phyloP scores from a whole-genome alignment of 30 jellyfish, hydroid and myxozoan species.

The Turritopsis dohrnii region DNA sequence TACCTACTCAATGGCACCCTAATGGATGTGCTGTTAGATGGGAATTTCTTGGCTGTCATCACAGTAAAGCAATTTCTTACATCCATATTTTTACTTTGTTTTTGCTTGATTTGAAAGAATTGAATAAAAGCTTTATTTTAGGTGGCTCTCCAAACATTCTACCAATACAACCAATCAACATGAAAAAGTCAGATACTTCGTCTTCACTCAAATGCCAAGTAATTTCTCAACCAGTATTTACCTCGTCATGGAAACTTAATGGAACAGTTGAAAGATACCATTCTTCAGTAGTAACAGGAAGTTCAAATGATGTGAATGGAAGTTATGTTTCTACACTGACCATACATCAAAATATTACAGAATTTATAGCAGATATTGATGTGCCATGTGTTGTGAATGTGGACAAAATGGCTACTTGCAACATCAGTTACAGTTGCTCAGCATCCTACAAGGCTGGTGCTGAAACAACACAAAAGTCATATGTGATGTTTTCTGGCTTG shows the following conservation, averaged over 20 bases:
- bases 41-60: slow-evolving; percentile 10
- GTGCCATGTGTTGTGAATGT: not conserved
- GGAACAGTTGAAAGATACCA: not conserved
- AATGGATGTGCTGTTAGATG: not conserved
- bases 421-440: not conserved
- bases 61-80: not conserved
- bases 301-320: not conserved
- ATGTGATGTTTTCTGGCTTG: slow-evolving; percentile 5
- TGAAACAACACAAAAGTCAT: not conserved
- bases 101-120: too few species aligned
- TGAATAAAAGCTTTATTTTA: too few species aligned
- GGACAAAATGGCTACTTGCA: not conserved
- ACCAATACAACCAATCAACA: not conserved
- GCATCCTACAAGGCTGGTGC: not conserved
- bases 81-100: too few species aligned
- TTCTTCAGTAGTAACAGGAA: not conserved
- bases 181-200: not conserved
- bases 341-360: slow-evolving; percentile 5
- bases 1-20: not conserved
- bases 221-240: slow-evolving; percentile 1
- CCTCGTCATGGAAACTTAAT: not conserved
- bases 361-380: not conserved
- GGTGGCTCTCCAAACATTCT: not conserved
- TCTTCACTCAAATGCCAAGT: not conserved
- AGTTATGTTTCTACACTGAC: not conserved